phyloP scores from a whole-genome alignment of 2,888 invertebrate species.

The Eurois occulta region DNA sequence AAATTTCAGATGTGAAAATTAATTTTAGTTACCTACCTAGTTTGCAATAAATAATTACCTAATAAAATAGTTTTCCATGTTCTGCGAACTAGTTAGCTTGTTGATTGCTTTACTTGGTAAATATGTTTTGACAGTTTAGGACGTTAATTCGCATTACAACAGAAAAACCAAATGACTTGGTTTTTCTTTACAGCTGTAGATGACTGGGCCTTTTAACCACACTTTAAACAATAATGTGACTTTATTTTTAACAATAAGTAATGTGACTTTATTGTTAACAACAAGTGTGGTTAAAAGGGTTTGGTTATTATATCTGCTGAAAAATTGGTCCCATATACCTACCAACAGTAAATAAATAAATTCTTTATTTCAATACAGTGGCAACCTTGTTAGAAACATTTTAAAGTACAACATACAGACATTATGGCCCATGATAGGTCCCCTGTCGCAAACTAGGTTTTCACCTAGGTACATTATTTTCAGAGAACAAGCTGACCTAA shows the following conservation, averaged over 20 bases:
- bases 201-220: neutral
- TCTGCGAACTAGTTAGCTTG: neutral
- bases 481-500: neutral
- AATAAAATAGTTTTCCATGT: neutral
- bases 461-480: neutral
- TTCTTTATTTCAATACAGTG: too few relatives aligned
- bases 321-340: too few relatives aligned
- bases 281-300: too few relatives aligned
- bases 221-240: neutral
- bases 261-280: too few relatives aligned
- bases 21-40: neutral
- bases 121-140: neutral
- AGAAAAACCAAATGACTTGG: neutral
- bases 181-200: neutral
- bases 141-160: neutral
- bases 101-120: neutral
- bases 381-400: too few relatives aligned
- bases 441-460: neutral
- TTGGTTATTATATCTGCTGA: neutral
- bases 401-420: neutral
- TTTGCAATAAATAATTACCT: neutral
- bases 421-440: neutral
- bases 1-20: neutral
- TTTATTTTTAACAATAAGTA: too few relatives aligned
- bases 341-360: neutral